Conservation (phyloP, 2,113 vertebrate species). For the Serilophus lunatus region DNA sequence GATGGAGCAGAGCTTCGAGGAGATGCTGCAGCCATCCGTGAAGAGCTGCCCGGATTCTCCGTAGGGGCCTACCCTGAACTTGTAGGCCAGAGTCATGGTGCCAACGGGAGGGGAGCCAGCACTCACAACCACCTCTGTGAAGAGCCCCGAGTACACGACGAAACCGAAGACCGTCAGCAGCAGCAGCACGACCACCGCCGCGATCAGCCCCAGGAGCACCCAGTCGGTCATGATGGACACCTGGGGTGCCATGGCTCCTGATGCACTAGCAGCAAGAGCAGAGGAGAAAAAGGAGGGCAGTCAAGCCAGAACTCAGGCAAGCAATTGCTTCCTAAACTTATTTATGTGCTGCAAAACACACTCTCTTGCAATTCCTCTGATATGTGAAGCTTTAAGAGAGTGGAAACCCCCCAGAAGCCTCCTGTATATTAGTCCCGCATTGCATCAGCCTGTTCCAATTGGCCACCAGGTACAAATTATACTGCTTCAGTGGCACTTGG, state of each 20-base stretch:
- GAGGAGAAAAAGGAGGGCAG: neutral
- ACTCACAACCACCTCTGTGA: conserved; percentile 77
- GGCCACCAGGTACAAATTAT: conserved; percentile 3
- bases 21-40: conserved; percentile 82
- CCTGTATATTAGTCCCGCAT: neutral
- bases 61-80: conserved; percentile 84
- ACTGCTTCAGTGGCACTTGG: neutral
- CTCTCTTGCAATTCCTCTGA: neutral
- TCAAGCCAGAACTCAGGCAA: neutral
- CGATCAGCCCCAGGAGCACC: conserved; percentile 72
- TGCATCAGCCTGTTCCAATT: conserved; percentile 40
- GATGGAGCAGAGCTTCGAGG: conserved; percentile 79
- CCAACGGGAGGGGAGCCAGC: conserved; percentile 83
- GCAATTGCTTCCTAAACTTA: neutral
- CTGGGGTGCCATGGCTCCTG: neutral
- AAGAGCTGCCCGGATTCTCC: conserved; percentile 79
- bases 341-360: neutral
- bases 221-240: conserved; percentile 78
- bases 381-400: neutral
- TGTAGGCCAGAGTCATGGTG: conserved; percentile 86
- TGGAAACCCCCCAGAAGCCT: neutral
- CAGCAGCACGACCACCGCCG: conserved; percentile 71
- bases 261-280: neutral
- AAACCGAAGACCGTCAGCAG: conserved; percentile 78
- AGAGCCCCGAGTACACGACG: conserved; percentile 82